Base-by-base conservation (phyloP, 2,113 vertebrate species). In the Halichoeres trimaculatus region DNA sequence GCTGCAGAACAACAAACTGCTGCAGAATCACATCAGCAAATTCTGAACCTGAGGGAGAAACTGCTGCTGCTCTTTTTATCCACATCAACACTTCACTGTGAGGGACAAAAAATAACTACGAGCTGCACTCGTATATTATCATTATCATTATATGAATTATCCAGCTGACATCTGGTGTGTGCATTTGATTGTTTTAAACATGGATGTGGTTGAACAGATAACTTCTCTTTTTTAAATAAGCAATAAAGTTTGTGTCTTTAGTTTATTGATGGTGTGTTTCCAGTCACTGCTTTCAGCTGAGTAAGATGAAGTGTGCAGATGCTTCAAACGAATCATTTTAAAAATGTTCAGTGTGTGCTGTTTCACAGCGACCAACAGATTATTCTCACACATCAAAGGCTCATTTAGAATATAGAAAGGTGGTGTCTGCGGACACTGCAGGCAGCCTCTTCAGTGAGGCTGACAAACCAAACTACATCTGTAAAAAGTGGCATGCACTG, bases 1-100 rank as follows among this genome's bases (percentile, higher is more conserved):
- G 60, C 58, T 59, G n/a, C 54, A 10, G 10, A 70, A 10, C 36
- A 52, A 56, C 38, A 54, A 12, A 47, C 75, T 43, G 55, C 63
- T 50, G 51, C 55, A 55, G 34, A n/a, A 61, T 61, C 50, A 67
- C 47, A 59, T 85, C 73, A 65, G n/a, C 36, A 34, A 24, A 24
- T 63, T 58, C 16, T 62, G 55, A 74, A 13, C 45, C 30, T 5
- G 68, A 57, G 41, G 43, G 50, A 66, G 20, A 74, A 74, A 65
- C 48, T 56, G 36, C 63, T 64, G 52, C 56, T 60, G 48, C 19
- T 14, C 12, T 64, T 52, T 63, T 58, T 9, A 23, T 48, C 45
- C 60, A 19, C 9, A 59, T n/a, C 58, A 40, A 53, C 50, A 35
- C 40, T 24, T 26, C 13, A 41, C 41, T 16, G 41, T 19, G 17